Evolutionary conservation across 2,888 invertebrate species (phyloP).

Genomic region (Rosalia funebris): DNA sequence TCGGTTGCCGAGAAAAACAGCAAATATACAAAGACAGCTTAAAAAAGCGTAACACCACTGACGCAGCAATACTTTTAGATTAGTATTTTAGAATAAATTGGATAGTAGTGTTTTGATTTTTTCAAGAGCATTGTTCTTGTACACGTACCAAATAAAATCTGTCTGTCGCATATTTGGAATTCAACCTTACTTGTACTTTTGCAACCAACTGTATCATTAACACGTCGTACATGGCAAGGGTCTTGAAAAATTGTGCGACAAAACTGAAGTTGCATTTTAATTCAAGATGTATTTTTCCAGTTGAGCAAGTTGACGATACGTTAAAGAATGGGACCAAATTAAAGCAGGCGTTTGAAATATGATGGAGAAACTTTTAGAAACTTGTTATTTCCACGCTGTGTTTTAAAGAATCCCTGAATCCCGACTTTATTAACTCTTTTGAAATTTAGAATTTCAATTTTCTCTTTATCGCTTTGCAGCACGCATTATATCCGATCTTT

Average conservation of each 20-base stretch:
- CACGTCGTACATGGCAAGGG: not conserved
- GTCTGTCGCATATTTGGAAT: too few relatives aligned
- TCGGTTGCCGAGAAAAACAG: too few relatives aligned
- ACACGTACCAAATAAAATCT: too few relatives aligned
- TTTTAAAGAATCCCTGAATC: conserved; percentile 46
- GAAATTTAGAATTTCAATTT: conserved; percentile 63
- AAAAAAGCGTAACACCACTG: too few relatives aligned
- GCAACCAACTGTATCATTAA: conserved; percentile 5
- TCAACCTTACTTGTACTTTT: not conserved
- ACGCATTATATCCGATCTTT: conserved; percentile 56
- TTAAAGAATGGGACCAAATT: conserved; percentile 52
- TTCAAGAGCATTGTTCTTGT: too few relatives aligned
- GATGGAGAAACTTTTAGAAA: conserved; percentile 55
- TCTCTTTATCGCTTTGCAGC: conserved; percentile 59
- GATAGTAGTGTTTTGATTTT: too few relatives aligned
- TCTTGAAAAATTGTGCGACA: conserved; percentile 29
- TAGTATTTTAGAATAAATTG: too few relatives aligned
- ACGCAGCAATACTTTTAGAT: too few relatives aligned
- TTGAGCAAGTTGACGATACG: conserved; percentile 45
- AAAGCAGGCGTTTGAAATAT: conserved; percentile 53
- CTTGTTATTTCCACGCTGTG: conserved; percentile 54
- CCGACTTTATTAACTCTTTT: conserved; percentile 55
- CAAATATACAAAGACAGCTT: too few relatives aligned
- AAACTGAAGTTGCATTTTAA: conserved; percentile 34
- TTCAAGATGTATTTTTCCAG: conserved; percentile 49